Conservation (phyloP, 1,140 invertebrate species). For the Elymnias hypermnestra region DNA sequence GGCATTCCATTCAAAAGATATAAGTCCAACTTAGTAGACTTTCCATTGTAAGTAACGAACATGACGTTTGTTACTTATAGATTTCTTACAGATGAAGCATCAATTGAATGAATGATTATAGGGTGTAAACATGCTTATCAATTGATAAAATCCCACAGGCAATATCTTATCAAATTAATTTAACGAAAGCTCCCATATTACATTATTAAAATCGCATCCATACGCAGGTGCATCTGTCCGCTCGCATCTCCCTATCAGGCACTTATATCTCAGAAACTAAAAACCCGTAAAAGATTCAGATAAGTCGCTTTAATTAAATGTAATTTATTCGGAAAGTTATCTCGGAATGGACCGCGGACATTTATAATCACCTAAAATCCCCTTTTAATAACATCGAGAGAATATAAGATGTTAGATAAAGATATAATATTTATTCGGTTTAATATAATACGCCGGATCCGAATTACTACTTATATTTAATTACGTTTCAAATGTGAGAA, state of each 20-base stretch:
- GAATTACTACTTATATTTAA: no score
- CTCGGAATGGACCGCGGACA: not conserved
- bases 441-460: no score
- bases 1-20: no score
- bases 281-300: slow-evolving; percentile 13
- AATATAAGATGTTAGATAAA: not conserved
- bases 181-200: not conserved
- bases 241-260: not conserved
- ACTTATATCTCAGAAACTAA: slow-evolving; percentile 1
- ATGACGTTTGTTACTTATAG: no score
- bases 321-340: slow-evolving; percentile 14
- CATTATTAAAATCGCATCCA: not conserved
- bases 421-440: no score
- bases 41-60: no score
- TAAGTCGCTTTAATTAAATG: slow-evolving; percentile 12
- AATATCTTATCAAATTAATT: not conserved
- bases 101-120: no score
- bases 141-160: no score
- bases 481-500: no score
- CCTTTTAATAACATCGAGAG: slow-evolving; percentile 2
- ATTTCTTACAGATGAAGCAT: no score
- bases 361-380: slow-evolving; percentile 6
- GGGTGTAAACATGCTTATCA: no score
- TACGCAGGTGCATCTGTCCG: slow-evolving; percentile 8
- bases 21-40: no score